Conservation (phyloP, 2,113 vertebrate species). For the human (Homo sapiens) region DNA sequence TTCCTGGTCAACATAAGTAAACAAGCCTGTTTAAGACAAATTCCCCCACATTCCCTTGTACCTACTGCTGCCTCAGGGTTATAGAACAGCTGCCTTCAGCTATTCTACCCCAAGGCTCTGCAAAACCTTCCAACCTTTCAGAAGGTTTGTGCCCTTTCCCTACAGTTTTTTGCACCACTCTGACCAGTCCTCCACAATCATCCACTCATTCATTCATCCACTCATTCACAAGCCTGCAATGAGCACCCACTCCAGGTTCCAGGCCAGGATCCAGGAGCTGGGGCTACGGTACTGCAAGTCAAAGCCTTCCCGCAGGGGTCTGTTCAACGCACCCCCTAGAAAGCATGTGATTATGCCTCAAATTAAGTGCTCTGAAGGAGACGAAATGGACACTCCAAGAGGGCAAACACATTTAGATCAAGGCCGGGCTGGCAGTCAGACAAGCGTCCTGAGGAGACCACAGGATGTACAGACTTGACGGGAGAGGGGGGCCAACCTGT, state of each 20-base stretch:
- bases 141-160: too few species aligned
- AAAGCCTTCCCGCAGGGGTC: not conserved
- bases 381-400: not conserved
- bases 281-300: too few species aligned
- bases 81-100: too few species aligned
- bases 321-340: not conserved
- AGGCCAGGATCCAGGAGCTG: too few species aligned
- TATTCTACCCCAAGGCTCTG: too few species aligned
- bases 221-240: not conserved
- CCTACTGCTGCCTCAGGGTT: too few species aligned
- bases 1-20: too few species aligned
- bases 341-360: not conserved
- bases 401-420: not conserved
- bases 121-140: too few species aligned
- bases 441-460: not conserved
- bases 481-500: not conserved
- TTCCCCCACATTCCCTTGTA: too few species aligned
- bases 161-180: too few species aligned
- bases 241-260: not conserved
- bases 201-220: not conserved
- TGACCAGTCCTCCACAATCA: too few species aligned
- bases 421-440: not conserved
- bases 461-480: not conserved
- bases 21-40: too few species aligned
- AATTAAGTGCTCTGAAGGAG: not conserved